These are phyloP conservation scores for Neostethus bicornis DNA, from an alignment of 2,797 vertebrate species.

Conservation along the genomic window DNA sequence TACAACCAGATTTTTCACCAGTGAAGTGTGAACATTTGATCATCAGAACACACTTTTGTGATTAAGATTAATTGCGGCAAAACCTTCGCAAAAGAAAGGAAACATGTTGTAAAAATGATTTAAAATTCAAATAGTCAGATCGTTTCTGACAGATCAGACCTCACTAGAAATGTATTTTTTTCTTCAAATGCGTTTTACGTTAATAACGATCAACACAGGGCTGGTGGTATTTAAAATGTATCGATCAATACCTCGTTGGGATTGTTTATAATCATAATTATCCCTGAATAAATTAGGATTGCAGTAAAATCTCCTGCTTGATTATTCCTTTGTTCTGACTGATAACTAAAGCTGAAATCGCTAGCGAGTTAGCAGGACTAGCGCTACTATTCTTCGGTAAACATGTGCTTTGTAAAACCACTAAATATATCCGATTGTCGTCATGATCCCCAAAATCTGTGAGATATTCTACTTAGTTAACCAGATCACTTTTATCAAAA, in stretches of 20 bases:
- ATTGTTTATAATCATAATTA: background rate
- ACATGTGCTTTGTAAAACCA: background rate
- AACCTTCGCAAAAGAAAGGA: too few relatives aligned
- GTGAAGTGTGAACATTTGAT: too few relatives aligned
- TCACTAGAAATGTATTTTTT: too few relatives aligned
- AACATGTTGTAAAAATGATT: too few relatives aligned
- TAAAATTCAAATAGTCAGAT: too few relatives aligned
- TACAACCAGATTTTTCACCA: too few relatives aligned
- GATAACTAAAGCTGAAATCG: conserved; percentile 69
- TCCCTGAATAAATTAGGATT: conserved; percentile 32
- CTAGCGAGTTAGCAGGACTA: conserved; percentile 54
- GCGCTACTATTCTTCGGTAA: conserved; percentile 5
- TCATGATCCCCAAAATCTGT: background rate
- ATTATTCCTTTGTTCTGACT: conserved; percentile 81
- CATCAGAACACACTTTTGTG: too few relatives aligned
- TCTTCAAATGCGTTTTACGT: too few relatives aligned
- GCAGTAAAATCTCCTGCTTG: conserved; percentile 49
- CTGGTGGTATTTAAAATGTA: background rate
- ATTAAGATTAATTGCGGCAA: too few relatives aligned
- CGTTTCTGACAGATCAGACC: too few relatives aligned
- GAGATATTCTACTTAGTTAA: conserved; percentile 1
- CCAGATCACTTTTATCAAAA: conserved; percentile 4
- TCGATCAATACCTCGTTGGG: background rate
- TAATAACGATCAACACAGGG: background rate
- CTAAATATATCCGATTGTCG: too few relatives aligned